Conservation (phyloP, 2,888 invertebrate genomes). For the Erannis defoliaria region DNA sequence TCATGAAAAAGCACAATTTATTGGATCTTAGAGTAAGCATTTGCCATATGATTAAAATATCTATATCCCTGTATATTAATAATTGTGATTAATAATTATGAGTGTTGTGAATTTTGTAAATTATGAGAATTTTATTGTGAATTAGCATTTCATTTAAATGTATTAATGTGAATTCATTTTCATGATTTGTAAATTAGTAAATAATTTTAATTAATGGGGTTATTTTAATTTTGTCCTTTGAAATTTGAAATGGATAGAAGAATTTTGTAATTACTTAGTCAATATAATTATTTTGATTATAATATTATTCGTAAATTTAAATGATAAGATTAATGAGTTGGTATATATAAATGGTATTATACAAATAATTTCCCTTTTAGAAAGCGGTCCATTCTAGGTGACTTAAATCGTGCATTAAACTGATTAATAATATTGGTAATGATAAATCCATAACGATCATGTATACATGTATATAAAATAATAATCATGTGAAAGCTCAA, state of each 20-base stretch:
- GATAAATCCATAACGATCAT: slow-evolving; percentile 61
- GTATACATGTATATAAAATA: slow-evolving; percentile 76
- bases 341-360: too few species aligned
- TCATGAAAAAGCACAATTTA: slow-evolving; percentile 55
- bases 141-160: slow-evolving; percentile 34
- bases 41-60: slow-evolving; percentile 51
- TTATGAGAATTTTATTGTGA: slow-evolving; percentile 45
- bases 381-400: slow-evolving; percentile 85
- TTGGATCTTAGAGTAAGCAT: slow-evolving; percentile 46
- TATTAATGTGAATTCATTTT: slow-evolving; percentile 14
- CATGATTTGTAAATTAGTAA: slow-evolving; percentile 30
- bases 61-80: slow-evolving; percentile 56
- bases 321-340: slow-evolving; percentile 43
- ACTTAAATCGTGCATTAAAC: slow-evolving; percentile 85
- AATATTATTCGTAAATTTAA: slow-evolving; percentile 8
- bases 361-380: slow-evolving; percentile 69
- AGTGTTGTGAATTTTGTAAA: slow-evolving; percentile 70
- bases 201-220: slow-evolving; percentile 43
- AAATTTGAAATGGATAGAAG: slow-evolving; percentile 36
- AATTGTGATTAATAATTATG: slow-evolving; percentile 59
- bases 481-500: slow-evolving; percentile 81
- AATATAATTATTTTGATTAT: neutral
- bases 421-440: slow-evolving; percentile 69
- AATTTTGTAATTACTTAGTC: neutral
- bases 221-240: slow-evolving; percentile 52